Evolutionary conservation across 1,140 invertebrate species (phyloP).

Genomic region (Lordiphosa collinella): DNA sequence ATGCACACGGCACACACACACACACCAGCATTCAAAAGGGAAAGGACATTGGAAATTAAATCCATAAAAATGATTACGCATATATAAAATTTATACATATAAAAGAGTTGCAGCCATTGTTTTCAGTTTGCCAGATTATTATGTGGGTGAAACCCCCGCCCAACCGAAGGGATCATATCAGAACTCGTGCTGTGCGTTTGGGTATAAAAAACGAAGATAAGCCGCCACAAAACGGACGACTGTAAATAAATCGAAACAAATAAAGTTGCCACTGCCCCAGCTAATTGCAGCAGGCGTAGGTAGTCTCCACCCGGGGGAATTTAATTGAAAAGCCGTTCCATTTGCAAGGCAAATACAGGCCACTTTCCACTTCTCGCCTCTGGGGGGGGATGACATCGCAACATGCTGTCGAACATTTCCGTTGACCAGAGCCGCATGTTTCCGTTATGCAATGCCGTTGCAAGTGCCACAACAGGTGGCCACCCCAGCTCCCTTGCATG

Average conservation of each 20-base stretch:
- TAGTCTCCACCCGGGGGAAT: conserved; percentile 1
- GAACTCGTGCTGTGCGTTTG: conserved; percentile 48
- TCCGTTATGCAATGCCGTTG: conserved; percentile 56
- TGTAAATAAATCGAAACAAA: conserved; percentile 73
- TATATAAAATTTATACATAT: background rate
- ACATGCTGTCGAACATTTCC: conserved; percentile 79
- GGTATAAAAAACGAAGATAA: conserved; percentile 70
- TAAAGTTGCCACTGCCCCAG: conserved; percentile 43
- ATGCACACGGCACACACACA: too few species aligned
- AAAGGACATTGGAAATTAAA: conserved; percentile 72
- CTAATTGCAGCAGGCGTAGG: conserved; percentile 48
- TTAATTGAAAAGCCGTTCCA: conserved; percentile 54
- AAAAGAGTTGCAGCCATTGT: conserved; percentile 14
- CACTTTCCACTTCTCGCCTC: background rate
- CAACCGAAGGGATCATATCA: conserved; percentile 27
- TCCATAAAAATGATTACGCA: conserved; percentile 61
- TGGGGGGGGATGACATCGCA: conserved; percentile 44
- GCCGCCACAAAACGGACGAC: conserved; percentile 24
- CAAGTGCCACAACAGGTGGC: conserved; percentile 66
- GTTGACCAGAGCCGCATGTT: conserved; percentile 39
- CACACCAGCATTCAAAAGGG: conserved; percentile 25
- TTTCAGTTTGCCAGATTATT: conserved; percentile 39
- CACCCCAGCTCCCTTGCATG: background rate
- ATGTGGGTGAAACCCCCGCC: conserved; percentile 23
- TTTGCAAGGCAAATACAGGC: conserved; percentile 47